phyloP scores from a whole-genome alignment of 2,113 vertebrate species.

The Austrofundulus limnaeus region DNA sequence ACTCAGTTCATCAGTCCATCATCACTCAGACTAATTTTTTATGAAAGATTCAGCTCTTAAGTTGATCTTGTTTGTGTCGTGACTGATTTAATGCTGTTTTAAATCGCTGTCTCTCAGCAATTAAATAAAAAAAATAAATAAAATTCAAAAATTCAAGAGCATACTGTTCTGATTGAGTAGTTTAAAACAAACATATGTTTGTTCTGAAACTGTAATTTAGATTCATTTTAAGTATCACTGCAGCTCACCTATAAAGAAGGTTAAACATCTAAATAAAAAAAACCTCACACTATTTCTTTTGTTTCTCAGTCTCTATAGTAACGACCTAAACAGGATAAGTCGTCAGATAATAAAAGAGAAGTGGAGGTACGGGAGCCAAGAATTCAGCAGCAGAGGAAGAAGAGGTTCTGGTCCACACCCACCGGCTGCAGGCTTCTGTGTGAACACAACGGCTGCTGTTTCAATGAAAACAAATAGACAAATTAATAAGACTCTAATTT shows the following conservation, averaged over 20 bases:
- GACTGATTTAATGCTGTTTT: neutral
- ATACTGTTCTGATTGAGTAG: no score
- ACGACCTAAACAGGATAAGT: constrained; percentile 76
- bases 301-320: constrained; percentile 65
- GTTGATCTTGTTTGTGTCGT: neutral
- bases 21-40: no score
- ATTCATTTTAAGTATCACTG: neutral
- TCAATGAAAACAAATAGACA: neutral
- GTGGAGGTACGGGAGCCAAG: constrained; percentile 50
- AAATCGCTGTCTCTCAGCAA: neutral
- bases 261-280: neutral
- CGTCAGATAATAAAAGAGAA: constrained; percentile 72
- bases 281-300: constrained; percentile 49
- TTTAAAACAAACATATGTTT: no score
- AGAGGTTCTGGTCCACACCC: constrained; percentile 48
- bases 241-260: no score
- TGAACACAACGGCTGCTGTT: constrained; percentile 11
- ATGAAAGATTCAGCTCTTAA: neutral
- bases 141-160: no score
- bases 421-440: constrained; percentile 26
- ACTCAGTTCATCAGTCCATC: no score
- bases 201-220: neutral
- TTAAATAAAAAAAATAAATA: no score
- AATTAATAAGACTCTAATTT: constrained; percentile 6
- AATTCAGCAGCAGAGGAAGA: constrained; percentile 44